Evolutionary conservation across 2,797 vertebrate species (phyloP).

Genomic region (Coreius guichenoti): DNA sequence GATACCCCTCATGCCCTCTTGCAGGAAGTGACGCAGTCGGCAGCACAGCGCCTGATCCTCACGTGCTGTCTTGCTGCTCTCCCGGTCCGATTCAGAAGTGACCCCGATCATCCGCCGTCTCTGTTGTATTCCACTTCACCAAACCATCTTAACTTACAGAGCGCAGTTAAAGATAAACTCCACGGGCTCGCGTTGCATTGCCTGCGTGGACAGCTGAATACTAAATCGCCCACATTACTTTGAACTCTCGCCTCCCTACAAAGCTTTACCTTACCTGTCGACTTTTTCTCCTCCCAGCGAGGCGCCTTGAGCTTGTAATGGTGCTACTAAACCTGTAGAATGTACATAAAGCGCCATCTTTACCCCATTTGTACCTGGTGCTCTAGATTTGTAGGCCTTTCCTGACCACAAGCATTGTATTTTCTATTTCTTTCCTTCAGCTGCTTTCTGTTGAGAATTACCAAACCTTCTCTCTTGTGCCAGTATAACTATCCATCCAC

Average conservation of each 20-base stretch:
- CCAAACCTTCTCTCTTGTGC: slow-evolving; percentile 77
- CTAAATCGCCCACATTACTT: slow-evolving; percentile 74
- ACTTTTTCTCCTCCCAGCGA: slow-evolving; percentile 72
- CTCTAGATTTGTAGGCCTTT: slow-evolving; percentile 81
- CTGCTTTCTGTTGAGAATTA: slow-evolving; percentile 77
- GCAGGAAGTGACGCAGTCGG: slow-evolving; percentile 43
- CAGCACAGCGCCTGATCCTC: slow-evolving; percentile 71
- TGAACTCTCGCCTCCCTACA: slow-evolving; percentile 71
- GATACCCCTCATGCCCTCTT: slow-evolving; percentile 57
- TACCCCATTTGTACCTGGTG: slow-evolving; percentile 71
- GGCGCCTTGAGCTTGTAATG: slow-evolving; percentile 81
- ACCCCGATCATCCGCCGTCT: slow-evolving; percentile 68
- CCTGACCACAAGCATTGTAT: slow-evolving; percentile 76
- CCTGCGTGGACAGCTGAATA: slow-evolving; percentile 50
- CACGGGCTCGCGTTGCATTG: slow-evolving; percentile 64
- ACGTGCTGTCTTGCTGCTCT: slow-evolving; percentile 69
- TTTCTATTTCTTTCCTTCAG: slow-evolving; percentile 59
- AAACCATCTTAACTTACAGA: slow-evolving; percentile 82
- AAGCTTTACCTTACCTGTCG: slow-evolving; percentile 79
- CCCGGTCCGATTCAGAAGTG: slow-evolving; percentile 58
- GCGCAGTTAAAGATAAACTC: slow-evolving; percentile 77
- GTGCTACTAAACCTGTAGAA: slow-evolving; percentile 85
- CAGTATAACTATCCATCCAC: slow-evolving; percentile 75
- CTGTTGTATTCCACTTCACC: slow-evolving; percentile 72
- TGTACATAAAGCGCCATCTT: slow-evolving; percentile 70